Conservation (phyloP, 2,113 vertebrate genomes). For the Otolemur garnettii region DNA sequence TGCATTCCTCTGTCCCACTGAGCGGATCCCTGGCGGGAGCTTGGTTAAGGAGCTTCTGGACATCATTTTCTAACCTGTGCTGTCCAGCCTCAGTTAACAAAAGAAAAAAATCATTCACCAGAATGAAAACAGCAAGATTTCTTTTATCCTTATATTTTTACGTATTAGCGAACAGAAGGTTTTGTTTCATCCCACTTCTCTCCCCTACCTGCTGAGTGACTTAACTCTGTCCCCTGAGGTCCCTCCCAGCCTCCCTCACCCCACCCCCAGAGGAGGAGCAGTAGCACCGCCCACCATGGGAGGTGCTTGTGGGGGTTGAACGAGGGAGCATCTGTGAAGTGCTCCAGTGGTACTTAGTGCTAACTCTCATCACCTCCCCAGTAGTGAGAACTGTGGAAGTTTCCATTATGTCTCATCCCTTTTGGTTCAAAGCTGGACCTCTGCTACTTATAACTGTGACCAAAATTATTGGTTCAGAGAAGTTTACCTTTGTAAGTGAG, state of each 20-base stretch:
- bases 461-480: conserved; percentile 13
- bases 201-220: not conserved
- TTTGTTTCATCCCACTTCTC: not conserved
- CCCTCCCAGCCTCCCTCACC: not conserved
- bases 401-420: not conserved
- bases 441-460: not conserved
- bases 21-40: not conserved
- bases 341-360: not conserved
- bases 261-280: not conserved
- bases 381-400: not conserved
- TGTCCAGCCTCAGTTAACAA: not conserved
- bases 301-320: not conserved
- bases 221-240: not conserved
- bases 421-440: not conserved
- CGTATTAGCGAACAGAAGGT: not conserved
- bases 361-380: not conserved
- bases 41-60: not conserved
- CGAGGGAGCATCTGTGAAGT: not conserved
- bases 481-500: not conserved
- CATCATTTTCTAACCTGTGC: not conserved
- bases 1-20: not conserved
- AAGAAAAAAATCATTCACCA: not conserved
- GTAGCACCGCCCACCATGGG: not conserved
- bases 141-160: not conserved
- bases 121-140: not conserved